Evolutionary conservation across 2,797 vertebrate genomes (phyloP).

Genomic region (Neoniphon sammara): DNA sequence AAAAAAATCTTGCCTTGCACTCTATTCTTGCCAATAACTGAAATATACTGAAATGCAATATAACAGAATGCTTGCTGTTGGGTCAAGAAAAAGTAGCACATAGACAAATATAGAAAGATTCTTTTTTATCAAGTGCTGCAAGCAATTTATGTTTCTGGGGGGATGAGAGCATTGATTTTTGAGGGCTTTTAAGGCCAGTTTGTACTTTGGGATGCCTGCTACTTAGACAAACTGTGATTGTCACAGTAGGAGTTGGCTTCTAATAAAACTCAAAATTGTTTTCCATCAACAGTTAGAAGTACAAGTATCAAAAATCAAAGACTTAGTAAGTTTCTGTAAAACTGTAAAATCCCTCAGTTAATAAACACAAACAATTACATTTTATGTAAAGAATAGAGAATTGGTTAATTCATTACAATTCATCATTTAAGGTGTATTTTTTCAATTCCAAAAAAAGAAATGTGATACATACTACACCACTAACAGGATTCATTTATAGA

Average conservation of each 20-base stretch:
- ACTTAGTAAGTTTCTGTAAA: too few relatives aligned
- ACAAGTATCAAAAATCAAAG: too few relatives aligned
- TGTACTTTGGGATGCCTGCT: conserved; percentile 22
- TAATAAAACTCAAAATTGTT: background rate
- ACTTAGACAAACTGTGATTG: conserved; percentile 32
- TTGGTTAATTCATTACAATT: too few relatives aligned
- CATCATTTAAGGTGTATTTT: too few relatives aligned
- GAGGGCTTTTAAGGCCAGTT: conserved; percentile 33
- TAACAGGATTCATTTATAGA: too few relatives aligned
- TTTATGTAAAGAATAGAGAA: too few relatives aligned
- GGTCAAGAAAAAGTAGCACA: conserved; percentile 16
- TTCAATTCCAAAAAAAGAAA: too few relatives aligned
- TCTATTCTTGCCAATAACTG: background rate
- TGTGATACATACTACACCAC: too few relatives aligned
- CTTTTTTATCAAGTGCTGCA: conserved; percentile 29
- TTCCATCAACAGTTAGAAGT: too few relatives aligned
- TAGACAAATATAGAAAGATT: conserved; percentile 29
- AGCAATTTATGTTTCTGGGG: conserved; percentile 41
- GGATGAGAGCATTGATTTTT: conserved; percentile 54
- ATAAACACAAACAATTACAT: too few relatives aligned
- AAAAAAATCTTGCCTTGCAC: background rate
- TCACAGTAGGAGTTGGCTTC: conserved; percentile 20
- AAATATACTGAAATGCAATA: conserved; percentile 7
- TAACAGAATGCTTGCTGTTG: conserved; percentile 2
- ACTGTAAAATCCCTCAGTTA: too few relatives aligned